Evolutionary conservation across 2,797 vertebrate species (phyloP), one percentile per base, ranked within the genome.

Genomic region (Neosilurus hyrtlii): DNA sequence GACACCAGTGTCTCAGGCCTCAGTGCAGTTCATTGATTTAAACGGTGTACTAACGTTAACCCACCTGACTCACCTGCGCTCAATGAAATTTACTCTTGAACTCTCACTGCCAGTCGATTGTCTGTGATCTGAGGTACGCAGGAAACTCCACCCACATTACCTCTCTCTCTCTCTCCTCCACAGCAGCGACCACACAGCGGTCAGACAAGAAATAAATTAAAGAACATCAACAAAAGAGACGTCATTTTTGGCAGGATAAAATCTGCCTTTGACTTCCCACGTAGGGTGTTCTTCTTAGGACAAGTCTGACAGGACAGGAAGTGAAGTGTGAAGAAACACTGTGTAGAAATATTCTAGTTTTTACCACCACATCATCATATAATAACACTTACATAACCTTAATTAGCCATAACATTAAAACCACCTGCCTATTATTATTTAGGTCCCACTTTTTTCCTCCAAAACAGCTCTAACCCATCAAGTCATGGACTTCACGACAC

Each of bases 251-350:
- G 1, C 71, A 74, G 71, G 15, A 20, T 74, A 74, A 9, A 74
- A 74, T 74, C 56, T 30, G 16, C 54, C 24, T 56, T 73, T 54
- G 51, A 30, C 71, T 18, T 20, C 71, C 71, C 52, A 30, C 71
- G 16, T 71, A 51, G 20, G 51, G 43, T n/a, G 43, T n/a, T n/a
- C 3, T 18, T 51, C n/a, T 71, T 51, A 35, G 71, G 52, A 56
- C 52, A 12, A 16, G 12, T 73, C 71, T 73, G 71, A 56, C 52
- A 74, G 71, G 71, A 74, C 71, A 74, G 52, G 71, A 74, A 56
- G 51, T 73, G 51, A 73, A 51, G 70, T 14, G 7, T 15, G 49
- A 73, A 51, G 24, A 73, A 54, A 52, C 30, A 9, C 24, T 56
- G 51, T 26, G 51, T 9, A 73, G 18, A 30, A 74, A 30, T 30